Conservation (phyloP, 23 tunicate species). For the Trididemnum nubilum region DNA sequence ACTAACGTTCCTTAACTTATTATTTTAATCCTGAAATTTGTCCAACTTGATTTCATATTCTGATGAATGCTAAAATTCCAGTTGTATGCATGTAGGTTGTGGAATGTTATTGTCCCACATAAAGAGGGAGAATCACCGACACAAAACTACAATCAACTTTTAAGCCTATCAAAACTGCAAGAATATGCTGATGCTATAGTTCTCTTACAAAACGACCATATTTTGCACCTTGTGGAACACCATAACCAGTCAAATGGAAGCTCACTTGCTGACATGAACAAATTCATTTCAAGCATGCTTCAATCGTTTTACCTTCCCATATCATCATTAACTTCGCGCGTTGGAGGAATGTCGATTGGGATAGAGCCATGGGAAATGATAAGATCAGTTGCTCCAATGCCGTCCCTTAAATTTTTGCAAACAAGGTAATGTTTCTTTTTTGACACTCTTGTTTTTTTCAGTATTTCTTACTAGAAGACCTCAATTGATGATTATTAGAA, state of each 20-base stretch:
- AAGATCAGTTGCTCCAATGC: constrained; percentile 82
- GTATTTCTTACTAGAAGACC: neutral
- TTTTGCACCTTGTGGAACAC: constrained; percentile 11
- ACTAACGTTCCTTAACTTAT: no score
- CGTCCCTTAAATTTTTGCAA: constrained; percentile 61
- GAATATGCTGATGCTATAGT: constrained; percentile 73
- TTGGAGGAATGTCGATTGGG: constrained; percentile 57
- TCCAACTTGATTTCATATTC: no score
- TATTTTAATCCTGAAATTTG: no score
- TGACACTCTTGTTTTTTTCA: no score
- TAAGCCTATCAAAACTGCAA: constrained; percentile 64
- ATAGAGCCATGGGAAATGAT: constrained; percentile 90
- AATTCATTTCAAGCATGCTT: constrained; percentile 48
- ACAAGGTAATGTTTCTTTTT: constrained; percentile 31
- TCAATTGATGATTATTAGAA: neutral
- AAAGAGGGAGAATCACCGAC: constrained; percentile 77
- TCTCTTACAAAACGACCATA: constrained; percentile 68
- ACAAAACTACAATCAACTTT: constrained; percentile 80
- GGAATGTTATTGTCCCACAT: constrained; percentile 70
- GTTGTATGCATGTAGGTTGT: constrained; percentile 53
- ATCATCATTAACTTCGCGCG: constrained; percentile 50
- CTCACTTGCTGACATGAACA: constrained; percentile 58
- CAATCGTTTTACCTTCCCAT: constrained; percentile 48
- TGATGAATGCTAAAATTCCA: no score
- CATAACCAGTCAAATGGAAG: neutral